A percentile compares a stretch with the other conserved stretches of the same genome.
These are phyloP conservation scores for Andrena marginata DNA, from an alignment of 2,888 invertebrate species.

Conservation along the genomic window DNA sequence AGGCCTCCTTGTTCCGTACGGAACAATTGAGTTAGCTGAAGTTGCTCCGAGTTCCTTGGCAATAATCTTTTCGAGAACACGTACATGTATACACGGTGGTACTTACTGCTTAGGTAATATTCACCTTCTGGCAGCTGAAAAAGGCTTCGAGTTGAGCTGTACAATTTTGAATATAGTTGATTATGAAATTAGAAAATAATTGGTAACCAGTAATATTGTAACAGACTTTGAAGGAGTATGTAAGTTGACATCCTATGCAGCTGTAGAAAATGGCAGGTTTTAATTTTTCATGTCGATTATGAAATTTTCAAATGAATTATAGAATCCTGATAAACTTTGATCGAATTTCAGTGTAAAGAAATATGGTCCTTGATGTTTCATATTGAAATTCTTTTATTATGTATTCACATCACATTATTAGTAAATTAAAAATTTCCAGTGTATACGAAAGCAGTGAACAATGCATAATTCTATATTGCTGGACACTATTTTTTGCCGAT, in stretches of 20 bases:
- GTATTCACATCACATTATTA: not conserved
- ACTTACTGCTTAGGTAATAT: not conserved
- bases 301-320: not conserved
- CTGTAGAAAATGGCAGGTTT: not conserved
- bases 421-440: too few relatives aligned
- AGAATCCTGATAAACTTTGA: not conserved
- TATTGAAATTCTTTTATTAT: not conserved
- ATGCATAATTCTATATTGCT: too few relatives aligned
- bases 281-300: not conserved
- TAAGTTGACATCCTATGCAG: not conserved
- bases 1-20: constrained; percentile 74
- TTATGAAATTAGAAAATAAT: not conserved
- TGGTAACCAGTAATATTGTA: not conserved
- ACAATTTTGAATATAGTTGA: not conserved
- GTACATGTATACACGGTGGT: constrained; percentile 29
- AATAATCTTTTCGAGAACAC: constrained; percentile 55
- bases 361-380: not conserved
- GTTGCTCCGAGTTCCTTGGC: constrained; percentile 57
- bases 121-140: constrained; percentile 20
- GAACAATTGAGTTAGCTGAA: constrained; percentile 76
- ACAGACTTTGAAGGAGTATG: not conserved
- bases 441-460: too few relatives aligned
- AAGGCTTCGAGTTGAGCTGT: not conserved
- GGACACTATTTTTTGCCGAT: too few relatives aligned
- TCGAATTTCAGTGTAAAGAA: not conserved